Evolutionary conservation across 2,113 vertebrate genomes (phyloP), one percentile per base, ranked within the genome.

Genomic region (Trochalopteron elliotii): DNA sequence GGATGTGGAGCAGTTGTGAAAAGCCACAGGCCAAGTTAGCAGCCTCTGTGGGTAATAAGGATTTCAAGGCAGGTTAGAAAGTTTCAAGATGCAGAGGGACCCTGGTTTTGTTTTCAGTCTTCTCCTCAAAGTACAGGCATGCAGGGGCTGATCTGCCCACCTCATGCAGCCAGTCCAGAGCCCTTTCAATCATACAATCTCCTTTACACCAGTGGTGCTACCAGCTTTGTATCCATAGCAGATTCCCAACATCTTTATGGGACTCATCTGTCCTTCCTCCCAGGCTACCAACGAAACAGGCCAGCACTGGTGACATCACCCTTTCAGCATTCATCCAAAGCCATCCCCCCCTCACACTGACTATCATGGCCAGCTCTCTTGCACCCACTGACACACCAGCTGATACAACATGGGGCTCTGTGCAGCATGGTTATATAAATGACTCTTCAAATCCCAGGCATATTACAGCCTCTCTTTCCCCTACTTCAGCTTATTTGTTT

Each of bases 321-420:
- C 31, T 82, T 81, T 17, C 56, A 87, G 42, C 30, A 63, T 2
- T 37, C 28, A 31, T 1, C 16, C 71, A 70, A 56, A 84, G 7
- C 7, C 31, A 67, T 8, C 23, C 21, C n/a, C n/a, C n/a, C 40
- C 39, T 57, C 67, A 49, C 0, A 0, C 4, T 3, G 0, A 49
- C 11, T 15, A 37, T 28, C 9, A 12, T 9, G 19, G 59, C 20
- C 68, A 94, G 42, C 24, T 50, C 56, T 63, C 72, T 18, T 72
- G 20, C 69, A 85, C 50, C 55, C 52, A 37, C 12, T 72, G 68
- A 74, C 13, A 56, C 70, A 44, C 14, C 12, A 44, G 28, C 39
- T 79, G 87, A 83, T 16, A 47, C 23, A 47, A n/a, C 17, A 9
- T 1, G 13, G 59, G 55, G 20, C 45, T 76, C 63, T 74, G 40